A percentile compares a stretch with the other conserved stretches of the same genome.
These are phyloP conservation scores for Lucilia sericata DNA, from an alignment of 1,140 invertebrate species.

Conservation along the genomic window DNA sequence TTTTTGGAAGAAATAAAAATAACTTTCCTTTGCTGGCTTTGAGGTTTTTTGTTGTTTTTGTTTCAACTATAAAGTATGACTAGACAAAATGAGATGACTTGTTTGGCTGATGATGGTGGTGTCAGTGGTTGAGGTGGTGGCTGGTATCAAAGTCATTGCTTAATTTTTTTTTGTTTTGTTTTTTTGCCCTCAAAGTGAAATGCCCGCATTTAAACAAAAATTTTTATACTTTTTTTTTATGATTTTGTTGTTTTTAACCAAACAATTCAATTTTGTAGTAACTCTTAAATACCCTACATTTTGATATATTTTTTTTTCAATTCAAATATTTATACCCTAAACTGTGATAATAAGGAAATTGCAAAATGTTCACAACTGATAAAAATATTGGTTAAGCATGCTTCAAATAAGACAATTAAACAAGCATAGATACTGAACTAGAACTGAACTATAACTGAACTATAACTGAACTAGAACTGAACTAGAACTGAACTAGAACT, in stretches of 20 bases:
- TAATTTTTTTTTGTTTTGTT: not conserved
- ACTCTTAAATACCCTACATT: too few species aligned
- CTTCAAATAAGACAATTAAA: too few species aligned
- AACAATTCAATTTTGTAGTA: too few species aligned
- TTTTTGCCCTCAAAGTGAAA: constrained; percentile 45
- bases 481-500: too few species aligned
- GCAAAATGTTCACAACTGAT: too few species aligned
- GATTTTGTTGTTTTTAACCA: not conserved
- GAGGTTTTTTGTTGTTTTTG: not conserved
- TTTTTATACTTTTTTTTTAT: constrained; percentile 20
- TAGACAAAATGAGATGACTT: constrained; percentile 38
- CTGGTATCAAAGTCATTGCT: constrained; percentile 4
- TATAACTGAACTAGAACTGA: too few species aligned
- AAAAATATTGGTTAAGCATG: too few species aligned
- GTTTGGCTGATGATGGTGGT: not conserved
- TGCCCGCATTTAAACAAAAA: constrained; percentile 47
- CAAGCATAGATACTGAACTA: too few species aligned
- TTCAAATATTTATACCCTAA: too few species aligned
- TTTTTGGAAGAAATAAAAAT: not conserved
- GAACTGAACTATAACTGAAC: too few species aligned
- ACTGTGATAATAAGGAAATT: too few species aligned
- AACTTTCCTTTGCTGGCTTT: constrained; percentile 30
- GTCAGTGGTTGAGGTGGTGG: not conserved
- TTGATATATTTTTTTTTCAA: too few species aligned
- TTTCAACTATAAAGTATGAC: constrained; percentile 33